These are phyloP conservation scores for Spinibarbus caldwelli DNA, from an alignment of 2,797 vertebrate genomes.

Conservation along the genomic window DNA sequence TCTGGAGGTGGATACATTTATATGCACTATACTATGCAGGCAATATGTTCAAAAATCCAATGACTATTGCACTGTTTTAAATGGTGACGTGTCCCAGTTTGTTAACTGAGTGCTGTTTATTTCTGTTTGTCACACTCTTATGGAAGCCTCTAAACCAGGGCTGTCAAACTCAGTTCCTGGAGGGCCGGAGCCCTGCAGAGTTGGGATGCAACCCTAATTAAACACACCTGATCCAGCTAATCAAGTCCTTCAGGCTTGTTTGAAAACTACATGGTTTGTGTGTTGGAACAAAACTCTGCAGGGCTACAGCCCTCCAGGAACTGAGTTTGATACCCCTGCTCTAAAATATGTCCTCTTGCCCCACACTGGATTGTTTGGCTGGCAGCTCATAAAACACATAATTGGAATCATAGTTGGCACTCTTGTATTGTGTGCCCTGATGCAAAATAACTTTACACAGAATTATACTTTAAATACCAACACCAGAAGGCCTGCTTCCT, in stretches of 20 bases:
- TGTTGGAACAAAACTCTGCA: too few relatives aligned
- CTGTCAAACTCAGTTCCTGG: too few relatives aligned
- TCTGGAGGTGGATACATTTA: neutral
- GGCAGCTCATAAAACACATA: conserved; percentile 7
- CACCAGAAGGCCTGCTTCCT: neutral
- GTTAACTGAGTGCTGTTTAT: neutral
- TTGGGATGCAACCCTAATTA: too few relatives aligned
- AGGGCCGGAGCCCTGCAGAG: too few relatives aligned
- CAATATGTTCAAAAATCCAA: neutral
- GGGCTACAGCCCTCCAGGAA: too few relatives aligned
- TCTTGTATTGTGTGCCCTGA: neutral
- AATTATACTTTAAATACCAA: neutral
- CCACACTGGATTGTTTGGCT: neutral
- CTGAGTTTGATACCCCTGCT: too few relatives aligned
- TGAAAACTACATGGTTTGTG: too few relatives aligned
- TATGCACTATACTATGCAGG: neutral
- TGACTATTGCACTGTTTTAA: neutral
- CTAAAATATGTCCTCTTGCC: neutral
- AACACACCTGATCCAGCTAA: too few relatives aligned
- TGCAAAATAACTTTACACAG: neutral
- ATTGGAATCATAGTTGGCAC: neutral
- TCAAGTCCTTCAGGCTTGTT: too few relatives aligned
- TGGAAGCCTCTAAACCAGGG: neutral
- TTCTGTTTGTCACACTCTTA: neutral
- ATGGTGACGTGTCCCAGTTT: neutral